Evolutionary conservation across 2,113 vertebrate species (phyloP).

Genomic region (Vombatus ursinus): DNA sequence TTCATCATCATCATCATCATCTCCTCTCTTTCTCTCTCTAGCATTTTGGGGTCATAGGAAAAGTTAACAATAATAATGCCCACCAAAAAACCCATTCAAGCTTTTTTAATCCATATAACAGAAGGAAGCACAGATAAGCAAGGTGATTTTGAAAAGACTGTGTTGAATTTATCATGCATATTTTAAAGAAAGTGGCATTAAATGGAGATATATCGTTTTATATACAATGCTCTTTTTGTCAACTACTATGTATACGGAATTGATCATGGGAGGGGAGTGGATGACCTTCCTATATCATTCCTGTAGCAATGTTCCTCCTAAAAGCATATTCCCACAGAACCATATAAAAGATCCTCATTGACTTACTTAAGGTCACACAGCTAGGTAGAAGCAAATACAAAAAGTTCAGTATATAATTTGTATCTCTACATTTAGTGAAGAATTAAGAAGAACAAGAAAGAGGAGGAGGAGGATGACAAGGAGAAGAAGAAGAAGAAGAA

Average conservation of each 20-base stretch:
- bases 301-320: neutral
- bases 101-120: neutral
- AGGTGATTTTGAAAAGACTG: neutral
- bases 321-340: neutral
- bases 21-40: no score
- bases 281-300: neutral
- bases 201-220: neutral
- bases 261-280: neutral
- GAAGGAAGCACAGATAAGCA: neutral
- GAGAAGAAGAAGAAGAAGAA: neutral
- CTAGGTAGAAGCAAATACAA: neutral
- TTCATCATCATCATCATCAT: no score
- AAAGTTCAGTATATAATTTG: neutral
- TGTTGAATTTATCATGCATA: neutral
- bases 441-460: neutral
- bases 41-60: no score
- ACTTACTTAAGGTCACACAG: neutral
- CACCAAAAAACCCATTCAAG: neutral
- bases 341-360: neutral
- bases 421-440: neutral
- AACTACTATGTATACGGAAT: neutral
- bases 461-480: neutral
- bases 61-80: neutral
- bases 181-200: neutral
- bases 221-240: neutral